Evolutionary conservation across 1,140 invertebrate genomes (phyloP), one percentile per base, ranked within the genome.

Genomic region (Eupeodes corollae): DNA sequence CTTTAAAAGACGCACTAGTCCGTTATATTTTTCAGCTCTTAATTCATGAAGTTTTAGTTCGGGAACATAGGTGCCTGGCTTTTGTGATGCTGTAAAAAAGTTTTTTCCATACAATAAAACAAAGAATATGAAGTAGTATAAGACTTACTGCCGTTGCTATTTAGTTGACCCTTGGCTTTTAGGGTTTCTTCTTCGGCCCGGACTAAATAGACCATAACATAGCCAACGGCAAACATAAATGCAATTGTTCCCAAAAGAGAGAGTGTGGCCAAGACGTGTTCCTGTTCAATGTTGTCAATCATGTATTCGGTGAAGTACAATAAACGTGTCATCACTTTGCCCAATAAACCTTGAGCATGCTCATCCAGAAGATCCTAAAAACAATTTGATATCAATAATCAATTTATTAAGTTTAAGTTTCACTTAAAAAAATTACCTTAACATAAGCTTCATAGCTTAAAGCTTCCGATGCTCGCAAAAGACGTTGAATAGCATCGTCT

Each of bases 1-100:
- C 64, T 97, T 96, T 34, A 97, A 73, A 41, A 98, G 69, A 39
- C 90, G 78, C 21, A 98, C 86, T 47, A 99, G 76, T 33, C 90
- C 92, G 69, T 94, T 92, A 61, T 96, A 98, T 46, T 93, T 95
- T 72, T 97, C 92, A 13, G 88, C 88, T 38, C 91, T 73, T 44
- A 98, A 73, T 69, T 98, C 95, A 64, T 98, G 91, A 33, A 99
- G 73, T 46, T 81, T 77, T 16, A 94, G 69, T 66, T 88, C 84
- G 0, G 63, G 65, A 11, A 51, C 46, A 13, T 46, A 50, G 21
- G 54, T 44, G 21, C 37, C 56, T 8, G 47, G 46, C 26, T 57
- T 62, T 11, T 44, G 21, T 18, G 42, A 26, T 5, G 21, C 21
- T 26, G 21, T 26, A 8, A 26, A 8, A 26, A 26, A n/a, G n/a